Evolutionary conservation across 2,888 invertebrate genomes (phyloP).

Genomic region (Sipha maydis): DNA sequence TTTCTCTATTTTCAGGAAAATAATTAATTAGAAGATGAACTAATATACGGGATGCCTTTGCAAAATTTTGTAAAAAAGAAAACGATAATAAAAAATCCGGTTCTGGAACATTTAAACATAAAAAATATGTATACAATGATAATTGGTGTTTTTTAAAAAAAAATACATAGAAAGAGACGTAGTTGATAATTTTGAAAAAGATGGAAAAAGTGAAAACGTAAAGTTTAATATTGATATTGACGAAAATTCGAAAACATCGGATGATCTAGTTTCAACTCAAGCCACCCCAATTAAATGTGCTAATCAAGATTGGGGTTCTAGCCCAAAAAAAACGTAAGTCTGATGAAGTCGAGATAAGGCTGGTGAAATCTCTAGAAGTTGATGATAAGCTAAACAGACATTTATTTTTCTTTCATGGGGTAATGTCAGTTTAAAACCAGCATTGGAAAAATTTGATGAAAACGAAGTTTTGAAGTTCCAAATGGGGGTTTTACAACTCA

Average conservation of each 20-base stretch:
- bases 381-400: conserved; percentile 23
- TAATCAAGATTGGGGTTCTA: conserved; percentile 27
- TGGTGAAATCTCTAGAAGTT: conserved; percentile 37
- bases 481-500: conserved; percentile 62
- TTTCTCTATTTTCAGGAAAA: conserved; percentile 36
- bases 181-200: conserved; percentile 23
- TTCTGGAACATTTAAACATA: conserved; percentile 48
- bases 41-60: conserved; percentile 55
- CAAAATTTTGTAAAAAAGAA: conserved; percentile 20
- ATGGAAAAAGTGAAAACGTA: background rate
- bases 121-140: conserved; percentile 62
- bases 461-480: conserved; percentile 63
- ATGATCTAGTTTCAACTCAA: conserved; percentile 4
- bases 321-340: conserved; percentile 31
- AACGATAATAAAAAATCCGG: conserved; percentile 50
- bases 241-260: conserved; percentile 26
- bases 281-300: conserved; percentile 5
- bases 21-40: conserved; percentile 58
- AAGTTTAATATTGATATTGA: conserved; percentile 6
- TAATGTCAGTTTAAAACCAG: conserved; percentile 63
- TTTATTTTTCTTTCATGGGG: conserved; percentile 63
- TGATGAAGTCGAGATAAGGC: background rate
- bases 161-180: background rate
- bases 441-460: conserved; percentile 62
- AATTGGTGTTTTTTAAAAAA: conserved; percentile 58